Base-by-base conservation (phyloP, 2,113 vertebrate species). In the Australoheros scitulus region DNA sequence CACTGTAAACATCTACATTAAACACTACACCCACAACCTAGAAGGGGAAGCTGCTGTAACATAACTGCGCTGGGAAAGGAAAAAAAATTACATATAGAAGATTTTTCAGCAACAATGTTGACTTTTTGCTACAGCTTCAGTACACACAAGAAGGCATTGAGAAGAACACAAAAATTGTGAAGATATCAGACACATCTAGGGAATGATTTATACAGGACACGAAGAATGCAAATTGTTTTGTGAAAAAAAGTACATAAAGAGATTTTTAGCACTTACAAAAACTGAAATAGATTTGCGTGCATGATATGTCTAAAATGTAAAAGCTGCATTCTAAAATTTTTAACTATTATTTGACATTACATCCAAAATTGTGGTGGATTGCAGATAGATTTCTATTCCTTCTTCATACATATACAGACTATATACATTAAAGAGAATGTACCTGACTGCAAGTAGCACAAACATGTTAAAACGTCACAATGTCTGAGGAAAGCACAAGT, bases 61-160 rank as follows among this genome's bases (percentile, higher is more conserved):
- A 38, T 3, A 83, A 85, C 72, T 3, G 61, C 43, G 22, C 76
- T 55, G 68, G 38, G 59, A 86, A 90, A 61, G 5, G 1, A 17
- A 79, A 17, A 9, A 6, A 80, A 58, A 2, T 11, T 5, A 29
- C 7, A 41, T 56, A 76, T 15, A 2, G 5, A 6, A 56, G 29
- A 17, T 29, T 34, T 70, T 78, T 34, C 47, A 76, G 88, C 64
- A 29, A 84, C 89, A 58, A 47, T 75, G 60, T 81, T 63, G 78
- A 89, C 58, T 58, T 58, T 80, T 80, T 88, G 88, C 89, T 92
- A 90, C 87, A 89, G 84, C 81, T 89, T 61, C 55, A 58, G 77
- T 80, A 81, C 82, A 89, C 63, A n/a, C 41, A 80, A 91, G 87
- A 93, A 94, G 93, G 94, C 92, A 93, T 92, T 65, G 2, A 86